phyloP scores from a whole-genome alignment of 1,140 invertebrate genomes.

The Anoplophora glabripennis region DNA sequence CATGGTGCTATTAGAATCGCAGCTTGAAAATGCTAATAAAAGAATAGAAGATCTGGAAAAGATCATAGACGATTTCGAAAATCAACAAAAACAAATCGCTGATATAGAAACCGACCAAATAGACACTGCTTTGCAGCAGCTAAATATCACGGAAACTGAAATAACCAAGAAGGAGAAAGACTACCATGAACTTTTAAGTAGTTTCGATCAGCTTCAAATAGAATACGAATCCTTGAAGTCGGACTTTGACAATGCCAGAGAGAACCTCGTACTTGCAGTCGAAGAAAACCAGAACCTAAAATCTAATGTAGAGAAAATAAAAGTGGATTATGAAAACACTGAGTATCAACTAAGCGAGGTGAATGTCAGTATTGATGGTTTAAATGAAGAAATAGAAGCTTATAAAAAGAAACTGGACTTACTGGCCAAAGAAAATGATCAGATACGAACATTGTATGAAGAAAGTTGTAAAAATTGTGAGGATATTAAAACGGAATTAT shows the following conservation, averaged over 20 bases:
- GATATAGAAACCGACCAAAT: slow-evolving; percentile 17
- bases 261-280: slow-evolving; percentile 31
- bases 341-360: slow-evolving; percentile 47
- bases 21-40: slow-evolving; percentile 52
- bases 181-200: slow-evolving; percentile 29
- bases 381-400: slow-evolving; percentile 45
- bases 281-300: slow-evolving; percentile 41
- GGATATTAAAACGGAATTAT: slow-evolving; percentile 36
- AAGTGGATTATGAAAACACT: slow-evolving; percentile 52
- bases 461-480: slow-evolving; percentile 42
- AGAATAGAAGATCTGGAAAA: slow-evolving; percentile 42
- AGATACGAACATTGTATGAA: slow-evolving; percentile 38
- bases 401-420: slow-evolving; percentile 44
- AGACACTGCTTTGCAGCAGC: slow-evolving; percentile 24
- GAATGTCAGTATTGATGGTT: slow-evolving; percentile 38
- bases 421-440: slow-evolving; percentile 42
- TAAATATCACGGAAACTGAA: slow-evolving; percentile 25
- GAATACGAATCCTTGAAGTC: slow-evolving; percentile 51
- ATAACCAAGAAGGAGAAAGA: slow-evolving; percentile 22
- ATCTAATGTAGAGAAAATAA: slow-evolving; percentile 45
- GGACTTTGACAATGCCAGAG: slow-evolving; percentile 47
- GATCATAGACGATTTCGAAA: slow-evolving; percentile 22
- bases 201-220: slow-evolving; percentile 31
- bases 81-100: slow-evolving; percentile 16
- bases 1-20: slow-evolving; percentile 57